Base-by-base conservation (phyloP, 92 coral and sea anemone genomes). In the Anthopleura xanthogrammica region DNA sequence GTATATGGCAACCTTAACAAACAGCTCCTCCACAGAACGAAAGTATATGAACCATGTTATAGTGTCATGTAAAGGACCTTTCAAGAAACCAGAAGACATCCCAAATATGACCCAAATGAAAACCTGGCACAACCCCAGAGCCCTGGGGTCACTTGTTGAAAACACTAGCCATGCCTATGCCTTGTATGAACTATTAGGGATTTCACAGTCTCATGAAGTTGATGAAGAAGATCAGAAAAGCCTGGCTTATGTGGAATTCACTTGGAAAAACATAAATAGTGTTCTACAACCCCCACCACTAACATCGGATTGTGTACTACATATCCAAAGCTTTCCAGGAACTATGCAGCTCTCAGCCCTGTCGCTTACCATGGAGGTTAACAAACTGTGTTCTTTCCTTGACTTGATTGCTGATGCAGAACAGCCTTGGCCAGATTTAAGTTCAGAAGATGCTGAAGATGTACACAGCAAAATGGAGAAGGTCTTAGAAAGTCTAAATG, bases 271-370 rank as follows among this genome's bases (percentile, higher is more conserved):
- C 46, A 92, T 94, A 4, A 80, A 83, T 11, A 77, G 89, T 14
- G 87, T 90, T 16, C 75, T 97, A 12, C 99, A 97, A 72, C 84
- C 93, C 12, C 99, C 97, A 41, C 99, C 99, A 16, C 92, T 91
- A 43, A 87, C 96, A 0, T 92, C 98, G 48, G 91, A 97, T 48
- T 92, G 98, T 46, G 95, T 97, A 16, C 86, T 97, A 39, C 95
- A 97, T 57, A 85, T 97, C 48, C 87, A 89, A 75, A 93, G 90
- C 20, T 54, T 90, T 60, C 99, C 97, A 57, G 99, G 95, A 55
- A 93, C 93, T 68, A 87, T 94, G 78, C 93, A 90, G 52, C 86
- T 89, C 2, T 83, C 92, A 9, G 85, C 95, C 20, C 87, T 85
- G 20, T 79, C 87, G 7, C 83, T 97, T 19, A 80, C 84, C 79